These are phyloP conservation scores for Athripsodes cinereus DNA, from an alignment of 2,888 invertebrate genomes.

Conservation along the genomic window DNA sequence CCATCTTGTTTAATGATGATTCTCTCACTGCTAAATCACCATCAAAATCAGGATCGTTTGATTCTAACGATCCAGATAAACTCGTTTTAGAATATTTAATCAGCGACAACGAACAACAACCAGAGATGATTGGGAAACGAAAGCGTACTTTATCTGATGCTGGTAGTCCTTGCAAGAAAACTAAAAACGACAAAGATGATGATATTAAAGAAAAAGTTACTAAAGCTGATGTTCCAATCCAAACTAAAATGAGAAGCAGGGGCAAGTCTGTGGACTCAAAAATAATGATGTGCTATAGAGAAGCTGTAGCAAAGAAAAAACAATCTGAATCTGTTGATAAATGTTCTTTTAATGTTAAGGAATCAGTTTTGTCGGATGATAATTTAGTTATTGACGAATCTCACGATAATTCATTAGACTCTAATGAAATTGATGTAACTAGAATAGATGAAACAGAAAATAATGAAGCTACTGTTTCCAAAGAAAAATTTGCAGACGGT, in stretches of 20 bases:
- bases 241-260: constrained; percentile 16
- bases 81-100: not conserved
- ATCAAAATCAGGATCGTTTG: too few species aligned
- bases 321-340: not conserved
- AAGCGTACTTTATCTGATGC: constrained; percentile 12
- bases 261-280: constrained; percentile 27
- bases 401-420: too few species aligned
- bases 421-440: too few species aligned
- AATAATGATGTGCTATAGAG: constrained; percentile 35
- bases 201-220: not conserved
- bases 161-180: not conserved
- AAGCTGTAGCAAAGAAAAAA: constrained; percentile 31
- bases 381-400: too few species aligned
- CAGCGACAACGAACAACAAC: not conserved
- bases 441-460: too few species aligned
- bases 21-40: too few species aligned
- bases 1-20: not conserved
- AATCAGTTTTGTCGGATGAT: too few species aligned
- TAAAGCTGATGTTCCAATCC: not conserved
- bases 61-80: not conserved
- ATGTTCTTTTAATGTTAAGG: too few species aligned
- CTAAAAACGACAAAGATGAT: not conserved
- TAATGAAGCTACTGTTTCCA: too few species aligned
- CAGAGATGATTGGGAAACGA: not conserved
- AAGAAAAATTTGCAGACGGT: too few species aligned